phyloP scores from a whole-genome alignment of 2,888 invertebrate genomes.

The Folsomia candida region DNA sequence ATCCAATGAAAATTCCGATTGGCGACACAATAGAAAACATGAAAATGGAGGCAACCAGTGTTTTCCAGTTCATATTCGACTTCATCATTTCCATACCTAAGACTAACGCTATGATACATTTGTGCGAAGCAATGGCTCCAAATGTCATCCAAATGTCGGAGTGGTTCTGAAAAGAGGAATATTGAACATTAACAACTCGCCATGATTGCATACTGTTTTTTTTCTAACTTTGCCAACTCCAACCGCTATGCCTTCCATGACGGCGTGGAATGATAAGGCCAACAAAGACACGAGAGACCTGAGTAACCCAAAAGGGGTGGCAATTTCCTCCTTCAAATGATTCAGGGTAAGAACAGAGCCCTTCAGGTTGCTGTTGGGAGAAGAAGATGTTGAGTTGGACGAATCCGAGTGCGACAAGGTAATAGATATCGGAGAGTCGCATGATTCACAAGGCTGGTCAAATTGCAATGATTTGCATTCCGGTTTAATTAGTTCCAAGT shows the following conservation, averaged over 20 bases:
- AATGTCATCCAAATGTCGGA: slow-evolving; percentile 53
- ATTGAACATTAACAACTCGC: background rate
- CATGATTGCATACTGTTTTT: background rate
- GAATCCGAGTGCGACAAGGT: background rate
- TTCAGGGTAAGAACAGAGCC: background rate
- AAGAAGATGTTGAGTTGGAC: background rate
- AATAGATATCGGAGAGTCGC: background rate
- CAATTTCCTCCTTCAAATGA: background rate
- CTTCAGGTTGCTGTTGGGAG: background rate
- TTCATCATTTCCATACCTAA: slow-evolving; percentile 53
- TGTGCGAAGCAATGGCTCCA: slow-evolving; percentile 54
- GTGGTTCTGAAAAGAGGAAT: slow-evolving; percentile 27
- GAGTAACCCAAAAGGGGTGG: background rate
- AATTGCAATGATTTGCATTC: background rate
- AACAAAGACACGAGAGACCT: slow-evolving; percentile 55
- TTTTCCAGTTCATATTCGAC: slow-evolving; percentile 35
- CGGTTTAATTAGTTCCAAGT: background rate
- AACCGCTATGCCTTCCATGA: slow-evolving; percentile 78
- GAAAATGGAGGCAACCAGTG: slow-evolving; percentile 54
- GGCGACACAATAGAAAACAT: slow-evolving; percentile 56
- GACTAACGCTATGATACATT: slow-evolving; percentile 53
- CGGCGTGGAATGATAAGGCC: slow-evolving; percentile 72
- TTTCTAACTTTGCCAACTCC: slow-evolving; percentile 64
- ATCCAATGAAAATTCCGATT: slow-evolving; percentile 57
- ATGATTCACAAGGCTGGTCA: background rate